phyloP scores from a whole-genome alignment of 2,888 invertebrate genomes.

The Vandiemenella viatica region DNA sequence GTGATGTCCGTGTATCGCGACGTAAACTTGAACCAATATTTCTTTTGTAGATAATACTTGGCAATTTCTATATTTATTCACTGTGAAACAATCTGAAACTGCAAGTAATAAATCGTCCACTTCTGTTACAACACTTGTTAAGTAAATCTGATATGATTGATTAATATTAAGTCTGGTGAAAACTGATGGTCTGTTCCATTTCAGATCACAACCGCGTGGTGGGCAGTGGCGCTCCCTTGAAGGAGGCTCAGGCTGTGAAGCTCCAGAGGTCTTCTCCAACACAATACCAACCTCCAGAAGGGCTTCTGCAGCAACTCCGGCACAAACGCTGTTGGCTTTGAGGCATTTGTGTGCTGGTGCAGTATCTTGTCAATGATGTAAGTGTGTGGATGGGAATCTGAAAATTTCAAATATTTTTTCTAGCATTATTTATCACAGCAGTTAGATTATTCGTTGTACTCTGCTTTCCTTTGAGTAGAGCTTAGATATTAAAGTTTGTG shows the following conservation, averaged over 20 bases:
- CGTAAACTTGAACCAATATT: too few relatives aligned
- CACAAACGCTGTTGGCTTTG: constrained; percentile 27
- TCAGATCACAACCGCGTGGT: constrained; percentile 9
- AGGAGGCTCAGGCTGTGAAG: constrained; percentile 29
- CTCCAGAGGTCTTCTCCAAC: too few relatives aligned
- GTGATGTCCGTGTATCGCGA: too few relatives aligned
- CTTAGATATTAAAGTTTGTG: too few relatives aligned
- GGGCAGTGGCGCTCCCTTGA: constrained; percentile 1
- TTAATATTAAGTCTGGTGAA: too few relatives aligned
- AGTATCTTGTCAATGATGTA: constrained; percentile 30
- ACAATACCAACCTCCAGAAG: constrained; percentile 19
- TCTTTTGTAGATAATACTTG: too few relatives aligned
- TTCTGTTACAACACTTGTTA: too few relatives aligned
- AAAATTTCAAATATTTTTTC: neutral
- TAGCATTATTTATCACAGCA: neutral
- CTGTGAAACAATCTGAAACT: too few relatives aligned
- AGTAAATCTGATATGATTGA: too few relatives aligned
- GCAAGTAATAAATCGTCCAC: too few relatives aligned
- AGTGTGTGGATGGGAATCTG: constrained; percentile 9
- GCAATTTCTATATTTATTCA: too few relatives aligned
- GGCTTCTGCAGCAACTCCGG: constrained; percentile 16
- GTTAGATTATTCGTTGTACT: neutral
- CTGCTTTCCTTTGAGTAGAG: neutral
- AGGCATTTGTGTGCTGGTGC: constrained; percentile 29
- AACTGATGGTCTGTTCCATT: too few relatives aligned